Evolutionary conservation across 2,113 vertebrate genomes (phyloP).

Genomic region (Chloebia gouldiae): DNA sequence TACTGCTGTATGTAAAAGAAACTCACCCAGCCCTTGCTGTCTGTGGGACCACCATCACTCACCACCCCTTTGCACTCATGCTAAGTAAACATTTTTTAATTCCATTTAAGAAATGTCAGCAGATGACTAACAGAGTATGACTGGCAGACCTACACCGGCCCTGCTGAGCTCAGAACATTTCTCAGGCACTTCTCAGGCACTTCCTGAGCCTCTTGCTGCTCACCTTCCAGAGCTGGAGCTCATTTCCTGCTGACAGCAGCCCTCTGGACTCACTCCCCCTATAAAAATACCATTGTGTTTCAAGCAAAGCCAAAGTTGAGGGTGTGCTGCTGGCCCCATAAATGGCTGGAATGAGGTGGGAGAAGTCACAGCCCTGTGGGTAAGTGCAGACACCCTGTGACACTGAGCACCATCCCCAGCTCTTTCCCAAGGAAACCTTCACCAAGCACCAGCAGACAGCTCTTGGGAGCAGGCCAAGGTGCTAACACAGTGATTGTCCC

Average conservation of each 20-base stretch:
- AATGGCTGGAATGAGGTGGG: background rate
- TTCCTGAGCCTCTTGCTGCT: background rate
- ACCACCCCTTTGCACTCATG: background rate
- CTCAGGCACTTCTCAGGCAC: background rate
- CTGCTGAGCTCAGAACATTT: background rate
- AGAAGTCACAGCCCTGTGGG: background rate
- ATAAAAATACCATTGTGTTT: background rate
- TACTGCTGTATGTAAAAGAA: background rate
- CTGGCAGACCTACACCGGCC: background rate
- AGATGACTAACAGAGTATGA: background rate
- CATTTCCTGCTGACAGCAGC: background rate
- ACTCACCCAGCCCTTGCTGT: background rate
- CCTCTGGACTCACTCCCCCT: background rate
- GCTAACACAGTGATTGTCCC: background rate
- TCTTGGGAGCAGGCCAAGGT: background rate
- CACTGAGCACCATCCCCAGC: background rate
- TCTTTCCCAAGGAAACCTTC: background rate
- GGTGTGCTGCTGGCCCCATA: background rate
- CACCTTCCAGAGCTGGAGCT: background rate
- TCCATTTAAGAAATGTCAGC: background rate
- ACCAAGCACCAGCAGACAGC: background rate
- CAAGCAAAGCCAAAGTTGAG: background rate
- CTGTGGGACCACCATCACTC: background rate
- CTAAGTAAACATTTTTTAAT: background rate
- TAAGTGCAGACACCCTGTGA: background rate